A percentile compares a stretch with the other conserved stretches of the same genome.
phyloP scores from a whole-genome alignment of 2,888 invertebrate species.

The Parnassius smintheus region DNA sequence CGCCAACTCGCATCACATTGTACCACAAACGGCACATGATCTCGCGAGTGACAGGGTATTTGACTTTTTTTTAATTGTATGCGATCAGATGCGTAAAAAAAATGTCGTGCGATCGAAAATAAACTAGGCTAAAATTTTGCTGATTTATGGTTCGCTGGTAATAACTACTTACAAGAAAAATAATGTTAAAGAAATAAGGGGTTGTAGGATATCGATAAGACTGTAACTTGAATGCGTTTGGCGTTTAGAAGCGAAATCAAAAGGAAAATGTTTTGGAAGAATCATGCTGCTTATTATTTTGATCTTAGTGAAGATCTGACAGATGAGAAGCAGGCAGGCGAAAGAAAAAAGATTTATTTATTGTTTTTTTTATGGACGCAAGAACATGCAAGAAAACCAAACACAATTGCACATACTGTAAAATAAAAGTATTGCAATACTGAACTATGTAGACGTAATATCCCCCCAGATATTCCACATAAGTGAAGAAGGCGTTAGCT shows the following conservation, averaged over 20 bases:
- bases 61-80: slow-evolving; percentile 4
- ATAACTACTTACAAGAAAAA: not conserved
- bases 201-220: too few relatives aligned
- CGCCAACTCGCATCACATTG: slow-evolving; percentile 56
- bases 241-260: too few relatives aligned
- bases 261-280: too few relatives aligned
- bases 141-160: not conserved
- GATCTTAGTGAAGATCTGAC: too few relatives aligned
- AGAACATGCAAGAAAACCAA: not conserved
- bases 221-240: too few relatives aligned
- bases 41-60: slow-evolving; percentile 19
- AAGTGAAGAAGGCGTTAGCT: not conserved
- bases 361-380: too few relatives aligned
- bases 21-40: slow-evolving; percentile 15
- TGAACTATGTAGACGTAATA: slow-evolving; percentile 1
- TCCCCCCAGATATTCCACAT: slow-evolving; percentile 8
- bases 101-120: not conserved
- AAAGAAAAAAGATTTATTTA: too few relatives aligned
- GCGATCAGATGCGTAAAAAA: not conserved
- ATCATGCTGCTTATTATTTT: too few relatives aligned
- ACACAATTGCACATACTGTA: slow-evolving; percentile 3
- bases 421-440: slow-evolving; percentile 10
- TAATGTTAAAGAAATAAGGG: too few relatives aligned
- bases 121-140: not conserved
- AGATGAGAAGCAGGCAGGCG: too few relatives aligned